Evolutionary conservation across 1,140 invertebrate species (phyloP).

Genomic region (Artemia franciscana): DNA sequence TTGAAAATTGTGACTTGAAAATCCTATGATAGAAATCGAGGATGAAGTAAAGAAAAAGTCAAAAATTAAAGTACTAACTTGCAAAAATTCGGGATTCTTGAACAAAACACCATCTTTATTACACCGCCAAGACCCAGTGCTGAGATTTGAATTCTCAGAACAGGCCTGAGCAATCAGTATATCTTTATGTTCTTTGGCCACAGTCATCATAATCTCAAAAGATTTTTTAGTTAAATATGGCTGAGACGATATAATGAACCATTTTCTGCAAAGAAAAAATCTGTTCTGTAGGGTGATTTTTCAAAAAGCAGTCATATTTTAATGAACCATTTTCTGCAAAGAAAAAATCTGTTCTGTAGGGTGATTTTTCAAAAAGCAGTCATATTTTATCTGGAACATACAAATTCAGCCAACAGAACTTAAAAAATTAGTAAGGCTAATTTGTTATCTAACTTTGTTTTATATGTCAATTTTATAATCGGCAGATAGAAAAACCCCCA

Average conservation of each 20-base stretch:
- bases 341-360: too few relatives aligned
- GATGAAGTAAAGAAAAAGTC: slow-evolving; percentile 1
- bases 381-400: too few relatives aligned
- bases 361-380: too few relatives aligned
- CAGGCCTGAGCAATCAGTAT: slow-evolving; percentile 26
- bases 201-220: slow-evolving; percentile 35
- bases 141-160: not conserved
- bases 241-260: slow-evolving; percentile 52
- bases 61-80: not conserved
- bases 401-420: too few relatives aligned
- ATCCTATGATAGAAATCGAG: too few relatives aligned
- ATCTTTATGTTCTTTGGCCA: slow-evolving; percentile 29
- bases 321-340: slow-evolving; percentile 30
- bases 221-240: slow-evolving; percentile 53
- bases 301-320: slow-evolving; percentile 58
- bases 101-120: not conserved
- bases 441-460: too few relatives aligned
- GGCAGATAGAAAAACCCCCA: too few relatives aligned
- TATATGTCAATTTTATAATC: too few relatives aligned
- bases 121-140: not conserved
- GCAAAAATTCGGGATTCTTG: not conserved
- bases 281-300: too few relatives aligned
- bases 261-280: too few relatives aligned
- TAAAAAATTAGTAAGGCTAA: too few relatives aligned
- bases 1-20: too few relatives aligned